Base-by-base conservation (phyloP, 2,113 vertebrate species). In the Phasianus colchicus region DNA sequence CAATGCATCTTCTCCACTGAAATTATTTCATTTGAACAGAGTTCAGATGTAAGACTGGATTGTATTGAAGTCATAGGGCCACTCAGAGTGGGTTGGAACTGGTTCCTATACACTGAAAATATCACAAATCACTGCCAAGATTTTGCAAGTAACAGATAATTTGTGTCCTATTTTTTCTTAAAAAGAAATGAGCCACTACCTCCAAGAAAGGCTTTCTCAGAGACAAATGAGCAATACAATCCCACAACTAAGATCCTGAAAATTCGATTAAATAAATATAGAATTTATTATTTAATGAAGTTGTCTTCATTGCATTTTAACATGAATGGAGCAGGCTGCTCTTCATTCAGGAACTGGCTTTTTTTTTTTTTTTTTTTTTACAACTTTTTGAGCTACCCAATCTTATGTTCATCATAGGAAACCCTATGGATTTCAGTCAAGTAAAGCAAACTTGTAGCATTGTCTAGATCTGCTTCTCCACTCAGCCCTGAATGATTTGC, bases 381-480 rank as follows among this genome's bases (percentile, higher is more conserved):
- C 65, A 50, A 30, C n/a, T 71, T 67, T 61, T 58, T 45, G 55
- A 63, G 42, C 50, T 29, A 74, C 5, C 4, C 24, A 55, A 21
- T 13, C 17, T 22, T 4, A 2, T 0, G 0, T 9, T 32, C 2
- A 25, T 17, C 21, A 2, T 45, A 55, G 30, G 27, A 73, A 82
- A 69, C 29, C 42, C 34, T 30, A 3, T 3, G 52, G 43, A 30
- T 30, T 65, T 16, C 43, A 54, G 17, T 69, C 18, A 7, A 43
- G 38, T 52, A 82, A 81, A 91, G 30, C 20, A 34, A 52, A 38
- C 20, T 60, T 16, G 7, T 4, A 43, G 38, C 24, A 20, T 10
- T 66, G 22, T 60, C 65, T 69, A 30, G 2, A 29, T 10, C 25
- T 75, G 25, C 34, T 65, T 76, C 40, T 73, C 63, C 27, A 45